phyloP scores from a whole-genome alignment of 1,140 invertebrate genomes.

The Scylla paramamosain region DNA sequence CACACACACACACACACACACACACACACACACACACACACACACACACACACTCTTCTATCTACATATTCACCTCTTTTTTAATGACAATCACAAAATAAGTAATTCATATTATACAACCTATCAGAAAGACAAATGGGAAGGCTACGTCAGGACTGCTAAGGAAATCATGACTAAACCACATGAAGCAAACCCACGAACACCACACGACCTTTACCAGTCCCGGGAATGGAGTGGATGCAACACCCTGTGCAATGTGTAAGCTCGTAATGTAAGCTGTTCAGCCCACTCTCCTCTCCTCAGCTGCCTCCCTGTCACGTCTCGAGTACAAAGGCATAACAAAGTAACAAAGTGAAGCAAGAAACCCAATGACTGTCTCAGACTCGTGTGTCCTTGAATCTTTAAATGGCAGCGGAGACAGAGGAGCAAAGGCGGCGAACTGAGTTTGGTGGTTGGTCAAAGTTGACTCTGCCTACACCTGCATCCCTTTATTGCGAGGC shows the following conservation, averaged over 20 bases:
- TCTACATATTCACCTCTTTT: too few relatives aligned
- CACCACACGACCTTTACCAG: background rate
- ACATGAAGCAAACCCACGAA: background rate
- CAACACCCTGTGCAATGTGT: background rate
- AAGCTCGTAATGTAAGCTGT: background rate
- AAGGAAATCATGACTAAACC: too few relatives aligned
- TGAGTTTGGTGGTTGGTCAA: background rate
- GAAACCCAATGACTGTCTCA: background rate
- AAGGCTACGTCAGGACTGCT: too few relatives aligned
- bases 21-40: too few relatives aligned
- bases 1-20: too few relatives aligned
- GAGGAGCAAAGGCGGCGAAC: background rate
- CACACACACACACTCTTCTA: too few relatives aligned
- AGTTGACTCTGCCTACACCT: background rate
- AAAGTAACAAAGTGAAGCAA: background rate
- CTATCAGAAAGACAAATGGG: too few relatives aligned
- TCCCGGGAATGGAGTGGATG: background rate
- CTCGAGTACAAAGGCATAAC: background rate
- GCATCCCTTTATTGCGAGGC: background rate
- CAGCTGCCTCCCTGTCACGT: background rate
- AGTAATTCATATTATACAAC: too few relatives aligned
- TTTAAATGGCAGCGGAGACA: background rate
- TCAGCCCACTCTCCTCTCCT: background rate
- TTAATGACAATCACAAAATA: too few relatives aligned
- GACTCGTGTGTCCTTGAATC: background rate